Evolutionary conservation across 2,888 invertebrate genomes (phyloP).

Genomic region (Gonocerus acuteangulatus): DNA sequence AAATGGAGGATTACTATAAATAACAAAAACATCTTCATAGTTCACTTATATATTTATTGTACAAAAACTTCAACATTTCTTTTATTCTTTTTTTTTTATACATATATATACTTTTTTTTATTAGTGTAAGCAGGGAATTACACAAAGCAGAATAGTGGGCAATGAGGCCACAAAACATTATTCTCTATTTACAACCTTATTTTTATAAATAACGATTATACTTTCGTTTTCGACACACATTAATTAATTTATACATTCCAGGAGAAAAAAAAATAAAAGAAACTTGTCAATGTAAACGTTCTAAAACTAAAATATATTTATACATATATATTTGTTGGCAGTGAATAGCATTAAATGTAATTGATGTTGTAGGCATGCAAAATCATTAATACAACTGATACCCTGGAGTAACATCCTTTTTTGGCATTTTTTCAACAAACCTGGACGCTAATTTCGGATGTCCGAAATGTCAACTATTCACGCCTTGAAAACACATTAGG

Average conservation of each 20-base stretch:
- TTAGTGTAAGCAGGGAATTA: slow-evolving; percentile 17
- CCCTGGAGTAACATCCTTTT: slow-evolving; percentile 17
- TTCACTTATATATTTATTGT: too few relatives aligned
- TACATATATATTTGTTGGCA: slow-evolving; percentile 7
- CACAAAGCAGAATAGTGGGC: slow-evolving; percentile 15
- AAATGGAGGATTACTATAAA: too few relatives aligned
- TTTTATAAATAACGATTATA: neutral
- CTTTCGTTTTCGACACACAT: neutral
- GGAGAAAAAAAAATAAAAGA: slow-evolving; percentile 6
- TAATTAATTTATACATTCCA: slow-evolving; percentile 9
- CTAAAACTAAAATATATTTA: slow-evolving; percentile 10
- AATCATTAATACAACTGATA: slow-evolving; percentile 8
- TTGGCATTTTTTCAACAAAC: neutral
- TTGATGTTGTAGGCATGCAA: slow-evolving; percentile 22
- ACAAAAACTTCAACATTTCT: neutral
- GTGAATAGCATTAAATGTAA: slow-evolving; percentile 26
- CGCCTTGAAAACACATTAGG: slow-evolving; percentile 8
- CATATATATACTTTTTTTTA: slow-evolving; percentile 5
- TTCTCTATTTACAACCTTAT: slow-evolving; percentile 17
- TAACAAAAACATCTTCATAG: too few relatives aligned
- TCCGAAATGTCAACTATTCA: slow-evolving; percentile 19
- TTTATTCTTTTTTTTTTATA: slow-evolving; percentile 3
- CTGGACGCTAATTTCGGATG: slow-evolving; percentile 14
- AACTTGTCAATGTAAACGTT: slow-evolving; percentile 1
- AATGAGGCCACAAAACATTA: slow-evolving; percentile 7